Evolutionary conservation across 1,140 invertebrate species (phyloP), one percentile per base, ranked within the genome.

Genomic region (Neodiprion fabricii): DNA sequence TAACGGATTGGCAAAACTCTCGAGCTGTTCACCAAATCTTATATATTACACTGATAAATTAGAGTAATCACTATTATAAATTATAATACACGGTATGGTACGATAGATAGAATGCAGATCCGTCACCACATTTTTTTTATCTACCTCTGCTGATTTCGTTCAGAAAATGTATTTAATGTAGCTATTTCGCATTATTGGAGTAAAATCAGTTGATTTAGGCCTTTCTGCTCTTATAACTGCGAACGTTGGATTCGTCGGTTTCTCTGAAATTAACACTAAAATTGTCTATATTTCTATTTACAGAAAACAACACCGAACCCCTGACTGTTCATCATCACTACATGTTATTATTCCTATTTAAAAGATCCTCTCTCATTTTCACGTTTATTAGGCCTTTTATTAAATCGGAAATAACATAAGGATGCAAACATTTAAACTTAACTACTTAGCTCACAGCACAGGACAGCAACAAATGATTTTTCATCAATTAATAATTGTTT

Each of bases 51-150:
- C n/a, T 61, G 53, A 61, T 14, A 61, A 61, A 61, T 40, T 61
- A 61, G n/a, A 61, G 53, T 5, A 61, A 61, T 17, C n/a, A 61
- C 53, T 61, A 61, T 61, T 14, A 61, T 9, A 61, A 61, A 61
- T 61, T 14, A 61, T 61, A 61, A 61, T 61, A 61, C 53, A 61
- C 53, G 11, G 11, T 12, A 61, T 61, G 53, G 53, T 61, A 61
- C 53, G 53, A 61, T 61, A 61, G 53, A 61, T 61, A 61, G 53
- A 14, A 61, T 61, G 53, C 53, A 61, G 53, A 61, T 61, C 53
- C 53, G 53, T 61, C 53, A 61, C 53, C 53, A 61, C 53, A 61
- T 61, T 61, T 17, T 61, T 14, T 40, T 40, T 40, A 40, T 40
- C 53, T 9, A 61, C 53, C 53, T 61, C 9, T 61, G 9, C 53